Evolutionary conservation across 2,888 invertebrate genomes (phyloP), one percentile per base, ranked within the genome.

Genomic region (Crossocerus cetratus): DNA sequence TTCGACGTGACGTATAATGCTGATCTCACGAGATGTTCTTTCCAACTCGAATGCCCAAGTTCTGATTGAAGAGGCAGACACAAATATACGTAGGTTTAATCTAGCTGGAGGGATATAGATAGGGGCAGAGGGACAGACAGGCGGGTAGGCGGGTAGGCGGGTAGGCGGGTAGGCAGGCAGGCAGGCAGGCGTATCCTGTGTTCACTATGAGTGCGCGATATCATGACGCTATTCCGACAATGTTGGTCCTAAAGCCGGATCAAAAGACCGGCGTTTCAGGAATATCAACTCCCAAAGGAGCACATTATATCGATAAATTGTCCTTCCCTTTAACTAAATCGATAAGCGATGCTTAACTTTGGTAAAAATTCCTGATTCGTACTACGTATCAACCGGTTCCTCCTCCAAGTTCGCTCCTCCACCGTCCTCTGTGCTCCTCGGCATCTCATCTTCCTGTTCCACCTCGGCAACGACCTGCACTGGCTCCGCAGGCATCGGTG

Each of bases 171-270:
- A 65, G 66, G 65, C 55, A 64, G 66, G 64, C 68, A 76, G 69
- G 71, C 80, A 45, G 58, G 62, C 69, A 61, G 65, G 69, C 61
- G 71, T 85, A 87, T 89, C 88, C 89, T 89, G 88, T 89, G 88
- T 89, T 89, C 86, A 89, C 86, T 86, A 88, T 88, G 86, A 88
- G 87, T 87, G 86, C 88, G 86, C 49, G 59, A 84, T 86, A 82
- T 85, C 83, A 80, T 82, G 18, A 49, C n/a, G n/a, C 49, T 49
- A 16, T 49, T 18, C 18, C 13, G 49, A n/a, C 49, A n/a, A 16
- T 49, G 49, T 49, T 49, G n/a, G 13, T 16, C 49, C 14, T 49
- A 49, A 49, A 16, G 8, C 49, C 49, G n/a, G 16, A 49, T 49
- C 32, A 1, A 32, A 49, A 49, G 49, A 16, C 49, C 49, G n/a